A percentile compares a stretch with the other conserved stretches of the same genome.
Evolutionary conservation across 1,140 invertebrate genomes (phyloP).

Genomic region (Scaptodrosophila lebanonensis): DNA sequence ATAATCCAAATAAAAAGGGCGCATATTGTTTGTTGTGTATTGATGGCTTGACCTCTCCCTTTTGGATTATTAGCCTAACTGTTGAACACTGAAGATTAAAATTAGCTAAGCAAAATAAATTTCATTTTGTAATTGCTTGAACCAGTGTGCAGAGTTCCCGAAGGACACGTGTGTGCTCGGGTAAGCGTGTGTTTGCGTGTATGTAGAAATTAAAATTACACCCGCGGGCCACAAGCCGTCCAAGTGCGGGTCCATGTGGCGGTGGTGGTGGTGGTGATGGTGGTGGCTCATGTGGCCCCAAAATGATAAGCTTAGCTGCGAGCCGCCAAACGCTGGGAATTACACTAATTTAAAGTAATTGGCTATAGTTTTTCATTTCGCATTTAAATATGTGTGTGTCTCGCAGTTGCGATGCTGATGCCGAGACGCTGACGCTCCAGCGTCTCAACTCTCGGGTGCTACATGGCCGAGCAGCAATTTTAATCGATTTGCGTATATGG

Average conservation of each 20-base stretch:
- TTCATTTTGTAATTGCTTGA: too few relatives aligned
- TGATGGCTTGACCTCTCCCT: too few relatives aligned
- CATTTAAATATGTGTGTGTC: slow-evolving; percentile 64
- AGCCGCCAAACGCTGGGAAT: slow-evolving; percentile 50
- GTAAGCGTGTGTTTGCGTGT: slow-evolving; percentile 4
- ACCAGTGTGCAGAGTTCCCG: too few relatives aligned
- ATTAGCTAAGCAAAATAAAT: too few relatives aligned
- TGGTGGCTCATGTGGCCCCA: slow-evolving; percentile 29
- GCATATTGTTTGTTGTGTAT: too few relatives aligned
- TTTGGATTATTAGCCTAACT: too few relatives aligned
- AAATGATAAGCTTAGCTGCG: slow-evolving; percentile 52
- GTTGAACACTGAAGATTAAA: too few relatives aligned
- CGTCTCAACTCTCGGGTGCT: slow-evolving; percentile 18
- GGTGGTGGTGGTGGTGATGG: background rate
- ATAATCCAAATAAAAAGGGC: too few relatives aligned
- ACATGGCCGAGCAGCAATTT: slow-evolving; percentile 52
- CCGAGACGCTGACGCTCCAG: too few relatives aligned
- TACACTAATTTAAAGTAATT: slow-evolving; percentile 77
- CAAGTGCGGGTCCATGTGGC: slow-evolving; percentile 12
- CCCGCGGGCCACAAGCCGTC: slow-evolving; percentile 56
- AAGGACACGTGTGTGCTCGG: background rate
- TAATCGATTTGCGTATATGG: slow-evolving; percentile 77
- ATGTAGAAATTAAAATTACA: slow-evolving; percentile 75
- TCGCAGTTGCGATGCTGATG: background rate
- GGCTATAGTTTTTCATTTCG: slow-evolving; percentile 74